Base-by-base conservation (phyloP, 2,113 vertebrate species). In the Nesoenas mayeri region DNA sequence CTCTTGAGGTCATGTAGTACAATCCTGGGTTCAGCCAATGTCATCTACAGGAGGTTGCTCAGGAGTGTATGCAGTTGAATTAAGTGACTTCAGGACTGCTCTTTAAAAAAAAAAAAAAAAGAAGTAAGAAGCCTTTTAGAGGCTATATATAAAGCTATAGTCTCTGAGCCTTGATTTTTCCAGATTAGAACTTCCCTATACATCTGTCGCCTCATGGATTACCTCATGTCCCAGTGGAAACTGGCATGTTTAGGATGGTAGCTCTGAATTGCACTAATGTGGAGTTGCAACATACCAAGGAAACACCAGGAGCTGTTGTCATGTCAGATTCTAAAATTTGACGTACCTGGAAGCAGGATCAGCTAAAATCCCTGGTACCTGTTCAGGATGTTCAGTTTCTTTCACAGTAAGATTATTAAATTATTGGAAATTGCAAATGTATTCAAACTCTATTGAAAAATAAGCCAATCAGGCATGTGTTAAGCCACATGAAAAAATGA, bases 291-390 rank as follows among this genome's bases (percentile, higher is more conserved):
- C 2, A 36, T 17, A 11, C 2, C 17, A 57, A 80, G 54, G 29
- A 54, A 72, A 87, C 29, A 57, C 7, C 14, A 58, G 28, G 29
- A 89, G 44, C 32, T 57, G 2, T 40, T 80, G 29, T 25, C n/a
- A 11, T n/a, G 10, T 48, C 54, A 77, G 3, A 21, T 57, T 93
- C 34, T 71, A 10, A 74, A 84, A 54, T 22, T 2, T 71, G 36
- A 70, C 56, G 31, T 20, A 29, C 9, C 40, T 48, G 40, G 7
- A 80, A 56, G 15, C 47, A 80, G 12, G 0, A 0, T 18, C 57
- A 58, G 17, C 25, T 85, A 74, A 42, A 82, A 84, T 62, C 77
- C 32, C 70, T 64, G 10, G 6, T 17, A 62, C 28, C 13, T 71
- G 11, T 44, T 82, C 58, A 84, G 58, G 66, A n/a, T 83, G 12